Evolutionary conservation across 1,140 invertebrate genomes (phyloP), one percentile per base, ranked within the genome.

Genomic region (Wasmannia auropunctata): DNA sequence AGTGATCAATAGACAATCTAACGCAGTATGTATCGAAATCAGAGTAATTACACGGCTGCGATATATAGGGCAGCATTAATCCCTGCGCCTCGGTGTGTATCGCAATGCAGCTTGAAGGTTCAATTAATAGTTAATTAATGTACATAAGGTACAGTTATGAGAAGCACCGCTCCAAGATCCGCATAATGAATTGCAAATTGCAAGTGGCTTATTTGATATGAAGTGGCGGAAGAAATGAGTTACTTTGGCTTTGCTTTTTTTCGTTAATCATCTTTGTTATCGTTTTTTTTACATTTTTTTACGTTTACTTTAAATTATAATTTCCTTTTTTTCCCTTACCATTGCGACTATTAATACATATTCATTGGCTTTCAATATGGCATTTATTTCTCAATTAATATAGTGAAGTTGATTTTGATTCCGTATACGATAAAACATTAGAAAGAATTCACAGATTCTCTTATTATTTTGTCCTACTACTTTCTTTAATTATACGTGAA

Each of bases 101-200:
- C 31, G 67, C 40, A 74, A 74, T 74, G 40, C 37, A 43, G 54
- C 67, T 74, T 58, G 67, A 83, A 83, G 67, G 79, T 74, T 60
- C 67, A 46, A 83, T 83, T 74, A 83, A 83, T 83, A 70, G 67
- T 81, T 72, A 83, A 83, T 74, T 83, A 74, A 83, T 31, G 51
- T 74, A 43, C 37, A 40, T 81, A 72, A 83, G 67, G 14, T 43
- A 46, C n/a, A 10, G 16, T 56, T 54, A 43, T 19, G 25, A 58
- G 51, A 25, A 46, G 40, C 63, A 16, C 2, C 37, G 22, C 3
- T n/a, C 37, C 19, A 46, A 31, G 14, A 43, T 28, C 11, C 22
- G 22, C 31, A 70, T 58, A 60, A 74, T 43, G n/a, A 72, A 74
- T 83, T 74, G 37, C 51, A 62, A 72, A 72, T 81, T 46, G 49